phyloP scores from a whole-genome alignment of 2,797 vertebrate species.

The Eurystomus glaucurus region DNA sequence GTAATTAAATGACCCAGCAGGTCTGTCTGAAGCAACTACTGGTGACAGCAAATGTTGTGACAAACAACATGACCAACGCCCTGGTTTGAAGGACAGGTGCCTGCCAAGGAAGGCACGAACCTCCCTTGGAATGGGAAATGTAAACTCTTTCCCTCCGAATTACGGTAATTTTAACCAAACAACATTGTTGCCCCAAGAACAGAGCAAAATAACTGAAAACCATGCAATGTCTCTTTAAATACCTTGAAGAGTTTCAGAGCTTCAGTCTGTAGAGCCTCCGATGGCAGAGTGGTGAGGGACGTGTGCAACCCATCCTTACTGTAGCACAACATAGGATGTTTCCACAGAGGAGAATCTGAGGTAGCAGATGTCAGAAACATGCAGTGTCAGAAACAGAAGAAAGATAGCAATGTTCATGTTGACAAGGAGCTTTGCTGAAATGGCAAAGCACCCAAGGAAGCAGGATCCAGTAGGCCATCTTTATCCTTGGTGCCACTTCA shows the following conservation, averaged over 20 bases:
- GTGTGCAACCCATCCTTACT: conserved; percentile 90
- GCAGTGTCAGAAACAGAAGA: conserved; percentile 12
- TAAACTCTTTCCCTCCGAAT: too few species aligned
- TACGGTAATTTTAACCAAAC: neutral
- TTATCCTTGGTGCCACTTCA: neutral
- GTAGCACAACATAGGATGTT: conserved; percentile 90
- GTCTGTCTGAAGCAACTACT: neutral
- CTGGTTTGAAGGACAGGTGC: too few species aligned
- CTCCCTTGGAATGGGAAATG: too few species aligned
- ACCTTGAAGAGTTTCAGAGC: conserved; percentile 97
- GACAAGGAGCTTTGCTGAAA: neutral
- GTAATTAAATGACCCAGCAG: neutral
- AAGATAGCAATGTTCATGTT: neutral
- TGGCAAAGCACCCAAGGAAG: neutral
- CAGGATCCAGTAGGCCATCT: neutral
- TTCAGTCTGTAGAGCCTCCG: conserved; percentile 92
- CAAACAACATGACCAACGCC: neutral
- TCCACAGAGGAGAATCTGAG: conserved; percentile 92
- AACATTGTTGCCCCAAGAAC: neutral
- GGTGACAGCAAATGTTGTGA: neutral
- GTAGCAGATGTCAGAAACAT: conserved; percentile 17
- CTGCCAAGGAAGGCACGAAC: too few species aligned
- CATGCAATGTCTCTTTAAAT: conserved; percentile 4
- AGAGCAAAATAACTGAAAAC: neutral
- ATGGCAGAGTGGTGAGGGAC: conserved; percentile 88